Percentiles rank a stretch among this genome's conserved stretches.
Conservation (phyloP, 2,797 vertebrate species). For the Sandelia bainsii region DNA sequence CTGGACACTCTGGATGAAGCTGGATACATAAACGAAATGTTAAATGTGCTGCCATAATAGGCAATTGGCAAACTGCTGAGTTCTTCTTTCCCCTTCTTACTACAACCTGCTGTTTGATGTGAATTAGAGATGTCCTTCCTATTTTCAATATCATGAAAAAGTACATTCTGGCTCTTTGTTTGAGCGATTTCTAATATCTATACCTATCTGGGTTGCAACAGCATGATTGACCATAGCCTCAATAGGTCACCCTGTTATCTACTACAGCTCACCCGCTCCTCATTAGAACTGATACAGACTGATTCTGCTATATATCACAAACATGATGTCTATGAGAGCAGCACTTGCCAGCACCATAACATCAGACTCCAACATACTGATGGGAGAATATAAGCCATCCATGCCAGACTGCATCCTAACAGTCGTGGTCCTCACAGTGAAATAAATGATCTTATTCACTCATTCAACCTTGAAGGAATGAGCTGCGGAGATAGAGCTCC, state of each 20-base stretch:
- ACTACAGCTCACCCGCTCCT: slow-evolving; percentile 5
- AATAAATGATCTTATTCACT: slow-evolving; percentile 42
- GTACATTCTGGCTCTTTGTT: slow-evolving; percentile 11
- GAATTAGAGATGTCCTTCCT: background rate
- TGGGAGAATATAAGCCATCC: slow-evolving; percentile 32
- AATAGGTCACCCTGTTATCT: slow-evolving; percentile 37
- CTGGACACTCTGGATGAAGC: slow-evolving; percentile 33
- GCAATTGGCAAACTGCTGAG: slow-evolving; percentile 43
- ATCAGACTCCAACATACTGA: slow-evolving; percentile 32
- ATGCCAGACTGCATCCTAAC: slow-evolving; percentile 26
- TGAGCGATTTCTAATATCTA: slow-evolving; percentile 35
- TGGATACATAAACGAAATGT: slow-evolving; percentile 55
- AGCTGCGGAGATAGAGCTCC: slow-evolving; percentile 28
- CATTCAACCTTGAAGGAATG: slow-evolving; percentile 42
- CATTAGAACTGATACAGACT: slow-evolving; percentile 32
- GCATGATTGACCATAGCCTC: slow-evolving; percentile 28
- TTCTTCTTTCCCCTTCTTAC: slow-evolving; percentile 5
- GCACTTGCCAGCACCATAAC: slow-evolving; percentile 1
- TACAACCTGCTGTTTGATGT: slow-evolving; percentile 5
- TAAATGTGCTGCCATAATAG: slow-evolving; percentile 57
- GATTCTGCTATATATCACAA: slow-evolving; percentile 55
- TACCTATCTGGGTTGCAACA: slow-evolving; percentile 30
- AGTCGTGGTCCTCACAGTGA: slow-evolving; percentile 7
- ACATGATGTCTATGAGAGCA: slow-evolving; percentile 24
- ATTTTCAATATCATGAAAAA: slow-evolving; percentile 13